Evolutionary conservation across 2,888 invertebrate genomes (phyloP).

Genomic region (Drosophila paranaensis): DNA sequence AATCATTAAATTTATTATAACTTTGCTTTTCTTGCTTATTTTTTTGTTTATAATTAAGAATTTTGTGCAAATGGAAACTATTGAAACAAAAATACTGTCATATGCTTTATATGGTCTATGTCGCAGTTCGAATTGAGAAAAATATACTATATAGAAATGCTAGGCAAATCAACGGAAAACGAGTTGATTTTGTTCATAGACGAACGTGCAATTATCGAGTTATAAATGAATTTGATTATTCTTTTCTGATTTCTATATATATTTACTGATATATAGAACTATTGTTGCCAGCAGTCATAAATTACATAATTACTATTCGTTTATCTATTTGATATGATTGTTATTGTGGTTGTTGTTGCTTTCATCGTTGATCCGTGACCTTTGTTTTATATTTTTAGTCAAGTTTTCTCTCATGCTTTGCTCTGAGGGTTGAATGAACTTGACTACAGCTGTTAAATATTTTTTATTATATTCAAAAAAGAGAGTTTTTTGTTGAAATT

Average conservation of each 20-base stretch:
- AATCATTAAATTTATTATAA: slow-evolving; percentile 24
- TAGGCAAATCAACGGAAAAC: slow-evolving; percentile 9
- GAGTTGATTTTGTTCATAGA: slow-evolving; percentile 25
- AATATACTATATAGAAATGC: slow-evolving; percentile 11
- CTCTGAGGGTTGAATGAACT: slow-evolving; percentile 39
- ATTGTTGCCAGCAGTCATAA: slow-evolving; percentile 49
- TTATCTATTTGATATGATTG: slow-evolving; percentile 48
- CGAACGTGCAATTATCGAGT: slow-evolving; percentile 74
- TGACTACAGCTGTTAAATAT: neutral
- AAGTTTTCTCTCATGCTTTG: slow-evolving; percentile 4
- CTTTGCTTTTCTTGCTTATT: neutral
- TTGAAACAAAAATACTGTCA: slow-evolving; percentile 13
- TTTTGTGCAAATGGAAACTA: slow-evolving; percentile 19
- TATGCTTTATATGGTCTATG: slow-evolving; percentile 33
- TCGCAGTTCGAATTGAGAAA: slow-evolving; percentile 27
- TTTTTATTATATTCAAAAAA: neutral
- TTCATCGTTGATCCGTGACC: slow-evolving; percentile 36
- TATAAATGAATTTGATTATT: slow-evolving; percentile 53
- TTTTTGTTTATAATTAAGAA: slow-evolving; percentile 34
- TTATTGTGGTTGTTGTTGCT: slow-evolving; percentile 7
- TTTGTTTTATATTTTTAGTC: slow-evolving; percentile 33
- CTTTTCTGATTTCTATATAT: slow-evolving; percentile 8
- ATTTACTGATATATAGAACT: slow-evolving; percentile 44
- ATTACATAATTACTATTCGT: slow-evolving; percentile 67
- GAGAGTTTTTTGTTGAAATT: neutral